Base-by-base conservation (phyloP, 2,113 vertebrate species). In the Illadopsis cleaveri region DNA sequence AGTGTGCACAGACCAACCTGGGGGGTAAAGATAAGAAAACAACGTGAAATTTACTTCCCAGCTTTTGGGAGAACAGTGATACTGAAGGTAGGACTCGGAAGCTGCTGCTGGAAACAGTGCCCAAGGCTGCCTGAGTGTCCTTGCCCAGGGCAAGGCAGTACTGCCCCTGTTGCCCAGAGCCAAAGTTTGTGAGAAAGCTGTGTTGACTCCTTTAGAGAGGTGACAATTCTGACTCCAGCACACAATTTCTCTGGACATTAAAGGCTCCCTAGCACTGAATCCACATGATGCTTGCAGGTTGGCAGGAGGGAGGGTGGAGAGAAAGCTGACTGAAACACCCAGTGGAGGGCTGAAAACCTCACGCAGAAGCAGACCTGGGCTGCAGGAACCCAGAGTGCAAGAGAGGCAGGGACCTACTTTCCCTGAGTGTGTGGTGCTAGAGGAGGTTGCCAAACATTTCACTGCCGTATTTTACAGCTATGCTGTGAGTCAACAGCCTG, bases 361-460 rank as follows among this genome's bases (percentile, higher is more conserved):
- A 12, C 15, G 40, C 22, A 65, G 19, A 24, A 53, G 25, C 11
- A 58, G 27, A n/a, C 0, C 2, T 27, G 16, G 38, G 12, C 72
- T 89, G 35, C 33, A 60, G 68, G n/a, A 92, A 28, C 40, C 24
- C 5, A 3, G 12, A 38, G 14, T 0, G 0, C 44, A 37, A 62
- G 38, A 62, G 38, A 86, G 37, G 22, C 6, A n/a, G 4, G 8
- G 45, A 86, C 33, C 15, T 37, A 5, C 40, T 61, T 28, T 57
- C 5, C 44, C 7, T 20, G 1, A 31, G 37, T 38, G 7, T 44
- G 33, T 1, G 5, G 58, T 31, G 50, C 42, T 82, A 27, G 37
- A 54, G 47, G 25, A 89, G 31, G 14, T 38, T 89, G 60, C 72
- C 72, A 54, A 2, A 45, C 19, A 15, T 56, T 89, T 6, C 7